These are phyloP conservation scores for Trypoxylon attenuatum DNA, from an alignment of 2,888 invertebrate genomes.

Conservation along the genomic window DNA sequence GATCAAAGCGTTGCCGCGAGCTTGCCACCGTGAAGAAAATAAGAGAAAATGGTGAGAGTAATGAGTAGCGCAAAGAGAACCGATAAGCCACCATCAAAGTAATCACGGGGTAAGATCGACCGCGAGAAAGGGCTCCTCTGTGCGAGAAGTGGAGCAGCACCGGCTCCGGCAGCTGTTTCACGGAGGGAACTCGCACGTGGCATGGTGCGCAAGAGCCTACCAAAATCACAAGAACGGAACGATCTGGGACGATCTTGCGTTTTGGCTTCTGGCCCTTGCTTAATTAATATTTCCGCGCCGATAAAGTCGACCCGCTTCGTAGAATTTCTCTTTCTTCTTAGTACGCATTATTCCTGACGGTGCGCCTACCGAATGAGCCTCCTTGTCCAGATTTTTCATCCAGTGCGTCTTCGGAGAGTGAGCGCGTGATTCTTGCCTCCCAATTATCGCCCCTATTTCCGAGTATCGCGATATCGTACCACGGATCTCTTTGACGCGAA, in stretches of 20 bases:
- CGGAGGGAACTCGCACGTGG: conserved; percentile 1
- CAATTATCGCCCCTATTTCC: conserved; percentile 44
- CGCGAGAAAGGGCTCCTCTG: not conserved
- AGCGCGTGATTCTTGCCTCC: conserved; percentile 28
- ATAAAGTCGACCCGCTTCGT: conserved; percentile 49
- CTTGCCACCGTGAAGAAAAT: too few relatives aligned
- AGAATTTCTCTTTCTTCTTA: conserved; percentile 56
- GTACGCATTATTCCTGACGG: conserved; percentile 62
- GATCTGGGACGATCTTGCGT: conserved; percentile 16
- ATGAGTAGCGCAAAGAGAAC: too few relatives aligned
- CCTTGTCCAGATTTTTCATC: conserved; percentile 56
- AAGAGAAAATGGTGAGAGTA: too few relatives aligned
- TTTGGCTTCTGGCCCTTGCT: conserved; percentile 19
- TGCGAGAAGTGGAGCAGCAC: not conserved
- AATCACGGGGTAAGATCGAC: not conserved
- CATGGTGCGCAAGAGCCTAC: too few relatives aligned
- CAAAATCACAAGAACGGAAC: conserved; percentile 16
- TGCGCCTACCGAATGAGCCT: conserved; percentile 47
- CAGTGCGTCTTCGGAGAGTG: not conserved
- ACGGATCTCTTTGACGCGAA: conserved; percentile 1
- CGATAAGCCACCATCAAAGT: not conserved
- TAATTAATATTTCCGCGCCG: conserved; percentile 56
- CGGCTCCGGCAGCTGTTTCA: not conserved
- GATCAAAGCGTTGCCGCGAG: too few relatives aligned
- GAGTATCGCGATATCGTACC: conserved; percentile 8